Evolutionary conservation across 2,888 invertebrate species (phyloP).

Genomic region (Sabatieria punctata): DNA sequence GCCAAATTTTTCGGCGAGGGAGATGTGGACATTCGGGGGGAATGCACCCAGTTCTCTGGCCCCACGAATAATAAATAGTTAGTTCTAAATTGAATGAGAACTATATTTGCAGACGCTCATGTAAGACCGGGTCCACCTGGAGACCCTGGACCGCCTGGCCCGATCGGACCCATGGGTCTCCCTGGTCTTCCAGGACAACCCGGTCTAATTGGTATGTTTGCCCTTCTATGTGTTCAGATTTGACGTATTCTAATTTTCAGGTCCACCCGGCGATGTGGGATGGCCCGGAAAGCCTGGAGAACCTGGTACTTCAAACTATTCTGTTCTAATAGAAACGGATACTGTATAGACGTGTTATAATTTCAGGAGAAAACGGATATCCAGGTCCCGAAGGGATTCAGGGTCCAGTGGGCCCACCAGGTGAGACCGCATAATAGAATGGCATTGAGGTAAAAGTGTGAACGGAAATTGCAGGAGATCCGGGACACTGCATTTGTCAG

Average conservation of each 20-base stretch:
- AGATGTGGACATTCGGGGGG: slow-evolving; percentile 13
- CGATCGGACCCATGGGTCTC: slow-evolving; percentile 21
- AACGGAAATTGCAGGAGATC: slow-evolving; percentile 11
- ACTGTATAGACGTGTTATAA: neutral
- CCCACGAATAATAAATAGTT: too few species aligned
- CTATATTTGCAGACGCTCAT: too few species aligned
- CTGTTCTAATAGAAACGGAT: neutral
- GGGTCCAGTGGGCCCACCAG: slow-evolving; percentile 23
- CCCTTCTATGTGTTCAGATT: too few species aligned
- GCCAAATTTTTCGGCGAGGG: too few species aligned
- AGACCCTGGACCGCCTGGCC: slow-evolving; percentile 27
- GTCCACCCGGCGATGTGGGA: slow-evolving; percentile 17
- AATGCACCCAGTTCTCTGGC: too few species aligned
- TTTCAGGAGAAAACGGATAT: slow-evolving; percentile 25
- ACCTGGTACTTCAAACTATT: slow-evolving; percentile 3
- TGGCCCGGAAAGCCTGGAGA: slow-evolving; percentile 20
- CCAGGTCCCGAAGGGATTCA: slow-evolving; percentile 16
- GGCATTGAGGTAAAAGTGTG: too few species aligned
- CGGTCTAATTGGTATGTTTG: slow-evolving; percentile 7
- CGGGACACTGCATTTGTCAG: slow-evolving; percentile 28
- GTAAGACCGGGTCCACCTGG: slow-evolving; percentile 24
- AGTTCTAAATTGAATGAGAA: too few species aligned
- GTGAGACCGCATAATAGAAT: slow-evolving; percentile 3
- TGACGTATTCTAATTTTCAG: slow-evolving; percentile 12
- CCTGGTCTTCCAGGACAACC: slow-evolving; percentile 11